phyloP scores from a whole-genome alignment of 2,888 invertebrate genomes.

The Xanthia togata region DNA sequence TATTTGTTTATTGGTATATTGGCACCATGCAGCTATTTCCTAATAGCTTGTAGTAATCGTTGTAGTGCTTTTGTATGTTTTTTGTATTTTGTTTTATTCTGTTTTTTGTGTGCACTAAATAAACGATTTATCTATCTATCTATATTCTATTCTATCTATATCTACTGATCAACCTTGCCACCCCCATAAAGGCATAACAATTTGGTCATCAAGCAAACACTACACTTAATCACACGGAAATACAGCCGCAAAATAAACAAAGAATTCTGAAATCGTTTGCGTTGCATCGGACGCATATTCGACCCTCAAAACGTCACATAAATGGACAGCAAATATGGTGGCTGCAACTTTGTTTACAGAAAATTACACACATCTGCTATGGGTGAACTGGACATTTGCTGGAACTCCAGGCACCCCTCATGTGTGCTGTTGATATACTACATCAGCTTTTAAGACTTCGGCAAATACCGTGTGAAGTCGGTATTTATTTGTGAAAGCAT shows the following conservation, averaged over 20 bases:
- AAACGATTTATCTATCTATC: too few relatives aligned
- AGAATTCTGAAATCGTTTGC: constrained; percentile 13
- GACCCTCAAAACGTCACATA: constrained; percentile 9
- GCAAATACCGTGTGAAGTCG: constrained; percentile 20
- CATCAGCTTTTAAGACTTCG: constrained; percentile 28
- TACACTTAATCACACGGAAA: background rate
- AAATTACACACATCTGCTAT: constrained; percentile 32
- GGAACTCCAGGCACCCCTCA: background rate
- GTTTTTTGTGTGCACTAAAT: too few relatives aligned
- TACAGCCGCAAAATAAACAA: constrained; percentile 4
- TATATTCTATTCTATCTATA: too few relatives aligned
- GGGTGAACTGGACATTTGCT: constrained; percentile 17
- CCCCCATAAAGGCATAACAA: background rate
- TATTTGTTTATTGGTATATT: too few relatives aligned
- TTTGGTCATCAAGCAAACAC: background rate
- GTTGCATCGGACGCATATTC: background rate
- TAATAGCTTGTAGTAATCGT: too few relatives aligned
- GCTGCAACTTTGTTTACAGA: constrained; percentile 16
- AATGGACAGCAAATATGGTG: constrained; percentile 35
- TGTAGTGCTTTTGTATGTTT: too few relatives aligned
- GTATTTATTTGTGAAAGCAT: constrained; percentile 4
- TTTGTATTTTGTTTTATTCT: too few relatives aligned
- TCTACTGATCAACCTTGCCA: background rate
- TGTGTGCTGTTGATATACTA: constrained; percentile 19
- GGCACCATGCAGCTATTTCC: too few relatives aligned